These are phyloP conservation scores for Leptarthrus brevirostris DNA, from an alignment of 2,888 invertebrate genomes.

Conservation along the genomic window DNA sequence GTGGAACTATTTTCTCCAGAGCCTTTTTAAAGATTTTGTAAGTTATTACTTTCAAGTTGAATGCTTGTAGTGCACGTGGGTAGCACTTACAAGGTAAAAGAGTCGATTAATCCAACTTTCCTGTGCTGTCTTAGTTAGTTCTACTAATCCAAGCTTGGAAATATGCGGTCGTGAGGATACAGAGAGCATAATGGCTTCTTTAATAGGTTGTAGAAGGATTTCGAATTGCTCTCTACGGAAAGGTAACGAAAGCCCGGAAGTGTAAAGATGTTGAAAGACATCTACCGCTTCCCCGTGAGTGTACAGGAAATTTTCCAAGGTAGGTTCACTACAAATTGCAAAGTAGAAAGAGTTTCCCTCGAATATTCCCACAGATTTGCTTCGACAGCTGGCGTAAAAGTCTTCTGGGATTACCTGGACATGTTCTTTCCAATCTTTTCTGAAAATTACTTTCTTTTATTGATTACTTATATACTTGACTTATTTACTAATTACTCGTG, in stretches of 20 bases:
- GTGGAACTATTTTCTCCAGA: not conserved
- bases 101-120: slow-evolving; percentile 18
- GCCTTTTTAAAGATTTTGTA: slow-evolving; percentile 15
- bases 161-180: not conserved
- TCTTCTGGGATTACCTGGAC: not conserved
- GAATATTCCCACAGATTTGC: not conserved
- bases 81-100: not conserved
- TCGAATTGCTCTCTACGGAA: not conserved
- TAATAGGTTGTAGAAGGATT: not conserved
- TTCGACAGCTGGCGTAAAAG: not conserved
- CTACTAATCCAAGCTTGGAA: not conserved
- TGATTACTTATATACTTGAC: no score
- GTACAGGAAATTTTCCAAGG: slow-evolving; percentile 2
- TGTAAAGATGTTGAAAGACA: not conserved
- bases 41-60: no score
- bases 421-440: not conserved
- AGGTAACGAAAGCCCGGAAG: not conserved
- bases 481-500: no score
- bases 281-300: slow-evolving; percentile 11
- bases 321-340: not conserved
- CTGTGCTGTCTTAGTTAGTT: not conserved
- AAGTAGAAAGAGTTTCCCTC: not conserved
- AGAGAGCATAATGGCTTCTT: not conserved
- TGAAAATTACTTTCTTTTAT: not conserved
- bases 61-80: not conserved